Evolutionary conservation across 2,888 invertebrate genomes (phyloP).

Genomic region (Chirona hameri): DNA sequence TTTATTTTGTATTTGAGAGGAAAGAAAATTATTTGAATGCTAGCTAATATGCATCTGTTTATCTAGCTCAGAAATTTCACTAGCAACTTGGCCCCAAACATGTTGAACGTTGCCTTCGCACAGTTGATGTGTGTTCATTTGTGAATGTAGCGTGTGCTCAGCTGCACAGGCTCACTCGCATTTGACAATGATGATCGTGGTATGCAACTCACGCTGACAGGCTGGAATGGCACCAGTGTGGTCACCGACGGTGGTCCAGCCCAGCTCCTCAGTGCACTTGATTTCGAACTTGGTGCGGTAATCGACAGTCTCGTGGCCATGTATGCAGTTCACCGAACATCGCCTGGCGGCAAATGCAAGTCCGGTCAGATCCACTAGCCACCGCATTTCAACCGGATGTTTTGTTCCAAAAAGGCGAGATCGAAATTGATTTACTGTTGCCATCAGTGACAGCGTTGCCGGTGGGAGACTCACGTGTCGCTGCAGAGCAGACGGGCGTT

Average conservation of each 20-base stretch:
- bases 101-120: no score
- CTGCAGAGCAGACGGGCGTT: conserved; percentile 40
- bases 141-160: neutral
- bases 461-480: conserved; percentile 35
- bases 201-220: neutral
- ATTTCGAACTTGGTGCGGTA: neutral
- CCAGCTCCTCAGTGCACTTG: neutral
- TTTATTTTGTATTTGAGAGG: no score
- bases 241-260: neutral
- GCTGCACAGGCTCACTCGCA: no score
- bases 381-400: no score
- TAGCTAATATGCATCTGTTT: no score
- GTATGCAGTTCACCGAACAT: neutral
- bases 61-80: no score
- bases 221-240: neutral
- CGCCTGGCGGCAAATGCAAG: neutral
- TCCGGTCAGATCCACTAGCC: neutral
- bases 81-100: no score
- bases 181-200: no score
- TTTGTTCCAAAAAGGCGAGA: no score
- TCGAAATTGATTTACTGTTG: no score
- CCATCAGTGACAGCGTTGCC: neutral
- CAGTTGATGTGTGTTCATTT: no score
- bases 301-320: neutral
- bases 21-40: no score